Evolutionary conservation across 1,140 invertebrate genomes (phyloP), one percentile per base, ranked within the genome.

Genomic region (Procambarus clarkii): DNA sequence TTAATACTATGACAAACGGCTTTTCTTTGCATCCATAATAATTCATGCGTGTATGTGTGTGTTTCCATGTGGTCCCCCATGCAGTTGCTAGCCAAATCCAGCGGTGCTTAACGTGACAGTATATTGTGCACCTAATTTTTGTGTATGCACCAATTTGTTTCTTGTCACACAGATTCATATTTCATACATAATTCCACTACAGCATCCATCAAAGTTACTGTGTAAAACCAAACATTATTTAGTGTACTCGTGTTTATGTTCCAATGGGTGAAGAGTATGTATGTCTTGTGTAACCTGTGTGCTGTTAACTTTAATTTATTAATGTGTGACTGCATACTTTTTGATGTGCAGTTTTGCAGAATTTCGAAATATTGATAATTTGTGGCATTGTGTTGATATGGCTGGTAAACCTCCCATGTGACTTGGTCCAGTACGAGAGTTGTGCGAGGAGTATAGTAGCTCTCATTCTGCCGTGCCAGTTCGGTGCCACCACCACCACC

Each of bases 401-500:
- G 34, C 34, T 34, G 34, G 34, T 34, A 34, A 34, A 34, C 34
- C 34, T 34, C 34, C 34, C 34, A 34, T 34, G 34, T 34, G 34
- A 34, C 34, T 34, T 34, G 34, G 34, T 34, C 34, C 34, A 34
- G 34, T 34, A 34, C 34, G 34, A 34, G 34, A 34, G 34, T 60
- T n/a, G 44, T 44, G 69, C 13, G 9, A 60, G 34, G 34, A 34
- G 69, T 44, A 74, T 21, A 76, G 44, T 71, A 71, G 71, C 69
- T 86, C 45, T 21, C 58, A 13, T 76, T 71, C 24, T 86, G 71
- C 85, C 85, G 77, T 86, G 46, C 71, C 48, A 50, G 18, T 45
- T 21, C 13, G 50, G 85, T 86, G 74, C 85, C 85, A 86, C 85
- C 85, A 86, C 71, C 13, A 54, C 69, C 71, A 34, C 34, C 34